Evolutionary conservation across 2,113 vertebrate species (phyloP).

Genomic region (Tauraco erythrolophus): DNA sequence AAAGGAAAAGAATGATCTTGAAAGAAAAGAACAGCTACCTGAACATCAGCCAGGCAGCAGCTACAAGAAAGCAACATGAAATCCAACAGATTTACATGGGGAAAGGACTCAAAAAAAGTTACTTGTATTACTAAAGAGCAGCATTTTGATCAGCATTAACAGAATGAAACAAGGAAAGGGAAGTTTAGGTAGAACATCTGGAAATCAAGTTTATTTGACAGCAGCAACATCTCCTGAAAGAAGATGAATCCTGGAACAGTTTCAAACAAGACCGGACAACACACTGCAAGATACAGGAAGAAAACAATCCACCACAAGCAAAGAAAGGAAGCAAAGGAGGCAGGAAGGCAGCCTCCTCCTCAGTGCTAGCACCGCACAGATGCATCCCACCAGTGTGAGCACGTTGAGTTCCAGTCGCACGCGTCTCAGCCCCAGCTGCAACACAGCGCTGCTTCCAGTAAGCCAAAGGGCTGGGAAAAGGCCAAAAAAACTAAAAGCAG

Average conservation of each 20-base stretch:
- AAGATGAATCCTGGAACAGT: not conserved
- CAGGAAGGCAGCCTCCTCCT: not conserved
- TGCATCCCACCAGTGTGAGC: not conserved
- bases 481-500: not conserved
- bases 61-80: not conserved
- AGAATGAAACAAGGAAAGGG: not conserved
- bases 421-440: not conserved
- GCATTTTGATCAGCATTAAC: not conserved
- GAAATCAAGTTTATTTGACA: not conserved
- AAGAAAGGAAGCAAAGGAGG: not conserved
- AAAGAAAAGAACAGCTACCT: not conserved
- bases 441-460: not conserved
- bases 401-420: rapidly evolving
- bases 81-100: not conserved
- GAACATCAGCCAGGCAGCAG: not conserved
- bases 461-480: not conserved
- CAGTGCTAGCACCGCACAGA: not conserved
- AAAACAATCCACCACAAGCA: rapidly evolving
- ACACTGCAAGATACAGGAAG: rapidly evolving
- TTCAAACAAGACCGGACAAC: not conserved
- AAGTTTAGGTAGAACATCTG: not conserved
- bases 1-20: not conserved
- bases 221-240: not conserved
- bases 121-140: not conserved
- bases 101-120: not conserved